Conservation (phyloP, 2,797 vertebrate genomes). For the Enteromius afrohamiltoni region DNA sequence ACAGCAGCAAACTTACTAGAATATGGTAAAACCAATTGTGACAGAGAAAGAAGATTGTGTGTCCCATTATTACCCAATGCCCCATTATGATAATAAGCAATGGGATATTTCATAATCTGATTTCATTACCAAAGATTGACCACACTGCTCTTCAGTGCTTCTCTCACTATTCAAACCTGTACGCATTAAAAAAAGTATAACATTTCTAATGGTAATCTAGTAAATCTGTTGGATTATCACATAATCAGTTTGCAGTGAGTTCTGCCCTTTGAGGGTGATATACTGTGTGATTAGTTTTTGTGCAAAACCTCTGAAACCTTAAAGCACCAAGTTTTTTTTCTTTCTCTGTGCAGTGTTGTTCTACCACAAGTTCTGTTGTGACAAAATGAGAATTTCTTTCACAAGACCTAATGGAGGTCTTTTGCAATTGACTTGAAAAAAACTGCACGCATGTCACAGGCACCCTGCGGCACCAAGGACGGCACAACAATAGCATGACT, state of each 20-base stretch:
- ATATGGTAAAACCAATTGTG: neutral
- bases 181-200: neutral
- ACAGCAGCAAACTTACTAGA: neutral
- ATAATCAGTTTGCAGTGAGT: neutral
- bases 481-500: neutral
- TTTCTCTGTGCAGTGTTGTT: neutral
- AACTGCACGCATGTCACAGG: neutral
- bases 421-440: slow-evolving; percentile 35
- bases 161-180: neutral
- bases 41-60: neutral
- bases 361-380: neutral
- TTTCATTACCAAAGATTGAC: neutral
- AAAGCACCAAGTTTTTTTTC: neutral
- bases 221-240: slow-evolving; percentile 2
- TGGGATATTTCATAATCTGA: slow-evolving; percentile 21
- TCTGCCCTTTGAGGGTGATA: slow-evolving; percentile 18
- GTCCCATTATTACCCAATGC: neutral
- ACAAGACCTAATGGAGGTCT: slow-evolving; percentile 20
- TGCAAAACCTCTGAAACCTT: slow-evolving; percentile 16
- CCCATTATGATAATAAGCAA: neutral
- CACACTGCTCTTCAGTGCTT: slow-evolving; percentile 2
- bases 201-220: neutral
- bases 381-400: slow-evolving; percentile 28
- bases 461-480: neutral
- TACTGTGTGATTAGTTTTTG: neutral